phyloP scores from a whole-genome alignment of 2,797 vertebrate genomes.

The Pangasius krempfi region DNA sequence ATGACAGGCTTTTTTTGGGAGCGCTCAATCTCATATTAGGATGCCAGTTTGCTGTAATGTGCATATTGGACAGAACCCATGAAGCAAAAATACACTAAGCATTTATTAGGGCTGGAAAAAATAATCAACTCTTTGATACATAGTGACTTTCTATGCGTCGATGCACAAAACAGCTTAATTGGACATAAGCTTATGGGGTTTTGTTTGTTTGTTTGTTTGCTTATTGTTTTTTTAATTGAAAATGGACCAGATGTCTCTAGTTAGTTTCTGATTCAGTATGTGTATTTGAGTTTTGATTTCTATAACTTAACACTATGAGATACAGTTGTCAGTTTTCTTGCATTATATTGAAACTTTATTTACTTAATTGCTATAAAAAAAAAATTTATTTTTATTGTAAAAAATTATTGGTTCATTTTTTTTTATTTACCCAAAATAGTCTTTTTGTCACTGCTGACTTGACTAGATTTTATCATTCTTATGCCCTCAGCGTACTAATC shows the following conservation, averaged over 20 bases:
- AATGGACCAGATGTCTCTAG: neutral
- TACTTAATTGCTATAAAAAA: neutral
- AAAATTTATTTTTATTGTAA: neutral
- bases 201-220: conserved; percentile 4
- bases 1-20: conserved; percentile 10
- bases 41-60: neutral
- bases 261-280: neutral
- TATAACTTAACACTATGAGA: neutral
- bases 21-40: neutral
- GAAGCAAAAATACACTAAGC: neutral
- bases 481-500: neutral
- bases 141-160: neutral
- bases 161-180: conserved; percentile 2
- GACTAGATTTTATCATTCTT: neutral
- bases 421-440: neutral
- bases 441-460: neutral
- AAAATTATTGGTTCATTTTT: neutral
- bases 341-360: neutral
- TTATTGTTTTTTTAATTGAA: neutral
- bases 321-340: neutral
- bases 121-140: neutral
- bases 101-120: neutral
- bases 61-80: neutral
- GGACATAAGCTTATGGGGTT: neutral
- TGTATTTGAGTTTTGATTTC: neutral